phyloP scores from a whole-genome alignment of 2,888 invertebrate genomes.

The Tortrix viridana region DNA sequence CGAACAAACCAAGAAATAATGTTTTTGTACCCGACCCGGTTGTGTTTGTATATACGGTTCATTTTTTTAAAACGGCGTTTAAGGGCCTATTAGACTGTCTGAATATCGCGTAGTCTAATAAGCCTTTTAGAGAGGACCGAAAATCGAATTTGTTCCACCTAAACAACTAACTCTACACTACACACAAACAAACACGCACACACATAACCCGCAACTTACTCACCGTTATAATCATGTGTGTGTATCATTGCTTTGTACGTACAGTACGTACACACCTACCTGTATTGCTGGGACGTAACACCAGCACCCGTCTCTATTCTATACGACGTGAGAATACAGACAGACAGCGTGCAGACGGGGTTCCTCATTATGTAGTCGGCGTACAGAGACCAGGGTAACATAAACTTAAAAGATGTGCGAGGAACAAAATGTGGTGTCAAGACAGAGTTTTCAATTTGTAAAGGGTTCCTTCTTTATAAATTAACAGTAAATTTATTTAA shows the following conservation, averaged over 20 bases:
- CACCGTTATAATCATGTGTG: constrained; percentile 15
- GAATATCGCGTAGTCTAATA: too few relatives aligned
- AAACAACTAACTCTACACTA: too few relatives aligned
- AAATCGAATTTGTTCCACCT: too few relatives aligned
- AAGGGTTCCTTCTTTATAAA: background rate
- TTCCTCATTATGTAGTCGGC: constrained; percentile 68
- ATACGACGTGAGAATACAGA: constrained; percentile 25
- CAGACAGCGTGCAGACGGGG: constrained; percentile 49
- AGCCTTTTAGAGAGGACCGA: too few relatives aligned
- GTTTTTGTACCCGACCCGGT: too few relatives aligned
- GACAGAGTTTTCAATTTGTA: background rate
- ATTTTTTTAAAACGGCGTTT: too few relatives aligned
- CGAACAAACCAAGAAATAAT: too few relatives aligned
- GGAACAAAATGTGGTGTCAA: constrained; percentile 36
- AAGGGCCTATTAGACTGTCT: too few relatives aligned
- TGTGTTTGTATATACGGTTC: too few relatives aligned
- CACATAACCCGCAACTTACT: background rate
- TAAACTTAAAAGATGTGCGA: constrained; percentile 44
- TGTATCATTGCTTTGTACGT: background rate
- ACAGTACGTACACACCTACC: constrained; percentile 21
- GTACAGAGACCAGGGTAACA: constrained; percentile 64
- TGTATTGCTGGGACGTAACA: constrained; percentile 20
- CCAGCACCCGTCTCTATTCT: constrained; percentile 27
- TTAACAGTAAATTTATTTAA: too few relatives aligned
- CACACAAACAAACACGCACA: background rate